Evolutionary conservation across 23 tunicate species (phyloP).

Genomic region (Trididemnum clinides): DNA sequence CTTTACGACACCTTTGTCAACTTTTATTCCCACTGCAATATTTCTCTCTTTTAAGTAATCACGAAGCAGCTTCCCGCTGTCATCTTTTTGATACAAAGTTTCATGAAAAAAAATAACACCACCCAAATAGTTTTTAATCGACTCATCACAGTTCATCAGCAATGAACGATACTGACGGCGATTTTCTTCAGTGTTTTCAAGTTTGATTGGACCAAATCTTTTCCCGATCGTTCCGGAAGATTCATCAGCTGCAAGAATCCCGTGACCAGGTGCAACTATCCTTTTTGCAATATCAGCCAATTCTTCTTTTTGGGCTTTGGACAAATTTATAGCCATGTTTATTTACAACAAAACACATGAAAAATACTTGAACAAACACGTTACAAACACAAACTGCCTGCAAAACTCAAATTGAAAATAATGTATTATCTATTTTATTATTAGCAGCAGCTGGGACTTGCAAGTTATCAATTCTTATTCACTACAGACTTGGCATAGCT

Average conservation of each 20-base stretch:
- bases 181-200: constrained; percentile 90
- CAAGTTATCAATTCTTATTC: too few relatives aligned
- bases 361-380: too few relatives aligned
- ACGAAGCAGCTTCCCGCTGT: constrained; percentile 50
- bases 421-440: too few relatives aligned
- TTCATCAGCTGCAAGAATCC: constrained; percentile 97
- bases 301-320: constrained; percentile 77
- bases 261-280: constrained; percentile 75
- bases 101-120: constrained; percentile 97
- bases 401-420: too few relatives aligned
- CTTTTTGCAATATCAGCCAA: constrained; percentile 70
- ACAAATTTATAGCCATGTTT: constrained; percentile 32
- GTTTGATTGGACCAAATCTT: constrained; percentile 69
- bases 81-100: constrained; percentile 94
- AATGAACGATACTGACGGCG: constrained; percentile 77
- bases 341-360: too few relatives aligned
- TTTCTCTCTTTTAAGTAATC: constrained; percentile 68
- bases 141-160: constrained; percentile 67
- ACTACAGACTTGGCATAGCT: too few relatives aligned
- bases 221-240: constrained; percentile 94
- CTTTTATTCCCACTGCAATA: constrained; percentile 92
- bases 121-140: constrained; percentile 61
- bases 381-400: too few relatives aligned
- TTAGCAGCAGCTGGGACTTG: too few relatives aligned
- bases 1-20: constrained; percentile 97